phyloP scores from a whole-genome alignment of 92 coral and sea anemone species.

The Heliopora coerulea region DNA sequence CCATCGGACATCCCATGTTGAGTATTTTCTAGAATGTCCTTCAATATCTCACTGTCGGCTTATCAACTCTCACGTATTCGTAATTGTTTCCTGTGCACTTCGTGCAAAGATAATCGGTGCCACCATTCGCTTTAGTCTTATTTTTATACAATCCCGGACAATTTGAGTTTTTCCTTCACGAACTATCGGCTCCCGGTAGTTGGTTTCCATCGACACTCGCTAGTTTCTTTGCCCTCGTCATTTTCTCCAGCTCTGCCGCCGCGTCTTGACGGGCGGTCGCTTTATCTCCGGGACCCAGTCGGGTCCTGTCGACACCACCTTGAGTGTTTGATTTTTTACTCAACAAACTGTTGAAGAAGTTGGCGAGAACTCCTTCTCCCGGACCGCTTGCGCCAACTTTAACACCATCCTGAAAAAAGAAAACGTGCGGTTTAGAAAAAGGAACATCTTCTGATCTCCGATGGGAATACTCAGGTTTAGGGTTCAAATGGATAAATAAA shows the following conservation, averaged over 20 bases:
- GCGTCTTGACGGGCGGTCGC: slow-evolving; percentile 88
- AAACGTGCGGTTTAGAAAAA: too few species aligned
- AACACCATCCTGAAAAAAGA: slow-evolving; percentile 63
- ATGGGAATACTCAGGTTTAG: too few species aligned
- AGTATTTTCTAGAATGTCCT: too few species aligned
- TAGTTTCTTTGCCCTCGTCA: slow-evolving; percentile 89
- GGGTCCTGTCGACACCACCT: slow-evolving; percentile 51
- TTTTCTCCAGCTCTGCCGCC: slow-evolving; percentile 93
- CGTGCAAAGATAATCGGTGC: too few species aligned
- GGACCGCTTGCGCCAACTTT: slow-evolving; percentile 76
- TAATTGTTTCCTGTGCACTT: too few species aligned
- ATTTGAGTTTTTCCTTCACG: background rate
- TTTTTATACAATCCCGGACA: too few species aligned
- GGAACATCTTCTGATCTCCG: too few species aligned
- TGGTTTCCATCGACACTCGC: slow-evolving; percentile 43
- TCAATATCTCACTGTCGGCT: too few species aligned
- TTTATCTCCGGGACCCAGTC: slow-evolving; percentile 46
- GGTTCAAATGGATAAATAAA: too few species aligned
- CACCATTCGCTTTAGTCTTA: too few species aligned
- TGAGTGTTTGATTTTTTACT: slow-evolving; percentile 79
- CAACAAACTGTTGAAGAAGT: slow-evolving; percentile 94
- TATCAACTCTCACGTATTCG: too few species aligned
- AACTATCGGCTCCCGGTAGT: slow-evolving; percentile 28
- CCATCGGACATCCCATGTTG: too few species aligned
- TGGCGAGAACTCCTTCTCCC: slow-evolving; percentile 98